Conservation (phyloP, 2,797 vertebrate genomes). For the Chrysocyon brachyurus region DNA sequence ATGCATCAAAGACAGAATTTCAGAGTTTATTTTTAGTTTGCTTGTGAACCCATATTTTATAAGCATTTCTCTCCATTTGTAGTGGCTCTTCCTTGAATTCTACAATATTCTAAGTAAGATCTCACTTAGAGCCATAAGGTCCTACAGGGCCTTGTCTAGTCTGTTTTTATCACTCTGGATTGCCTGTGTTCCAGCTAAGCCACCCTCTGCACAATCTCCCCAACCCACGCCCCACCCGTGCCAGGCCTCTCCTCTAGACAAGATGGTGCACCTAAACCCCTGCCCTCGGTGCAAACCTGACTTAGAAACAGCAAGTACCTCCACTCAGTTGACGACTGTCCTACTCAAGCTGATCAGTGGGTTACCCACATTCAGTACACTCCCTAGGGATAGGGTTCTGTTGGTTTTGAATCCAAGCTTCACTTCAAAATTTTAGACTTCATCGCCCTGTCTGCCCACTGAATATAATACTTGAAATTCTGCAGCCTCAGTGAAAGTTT, state of each 20-base stretch:
- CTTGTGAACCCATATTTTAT: constrained; percentile 22
- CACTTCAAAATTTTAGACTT: background rate
- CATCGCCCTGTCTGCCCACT: background rate
- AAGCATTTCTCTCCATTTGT: background rate
- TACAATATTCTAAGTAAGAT: background rate
- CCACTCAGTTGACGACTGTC: background rate
- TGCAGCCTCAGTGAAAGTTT: background rate
- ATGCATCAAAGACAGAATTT: constrained; percentile 9
- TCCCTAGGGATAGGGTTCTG: background rate
- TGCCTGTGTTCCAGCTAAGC: background rate
- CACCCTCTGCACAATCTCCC: background rate
- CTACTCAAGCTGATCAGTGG: background rate
- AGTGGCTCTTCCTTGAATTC: background rate
- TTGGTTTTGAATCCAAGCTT: background rate
- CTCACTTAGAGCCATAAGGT: background rate
- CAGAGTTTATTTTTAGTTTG: background rate
- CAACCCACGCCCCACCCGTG: background rate
- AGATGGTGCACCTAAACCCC: background rate
- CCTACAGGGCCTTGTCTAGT: background rate
- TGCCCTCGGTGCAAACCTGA: background rate
- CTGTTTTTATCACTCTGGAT: background rate
- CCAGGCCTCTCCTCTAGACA: background rate
- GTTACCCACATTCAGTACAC: background rate
- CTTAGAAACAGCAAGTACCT: background rate
- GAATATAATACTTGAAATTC: background rate